phyloP scores from a whole-genome alignment of 2,797 vertebrate species.

The Crocidura indochinensis region DNA sequence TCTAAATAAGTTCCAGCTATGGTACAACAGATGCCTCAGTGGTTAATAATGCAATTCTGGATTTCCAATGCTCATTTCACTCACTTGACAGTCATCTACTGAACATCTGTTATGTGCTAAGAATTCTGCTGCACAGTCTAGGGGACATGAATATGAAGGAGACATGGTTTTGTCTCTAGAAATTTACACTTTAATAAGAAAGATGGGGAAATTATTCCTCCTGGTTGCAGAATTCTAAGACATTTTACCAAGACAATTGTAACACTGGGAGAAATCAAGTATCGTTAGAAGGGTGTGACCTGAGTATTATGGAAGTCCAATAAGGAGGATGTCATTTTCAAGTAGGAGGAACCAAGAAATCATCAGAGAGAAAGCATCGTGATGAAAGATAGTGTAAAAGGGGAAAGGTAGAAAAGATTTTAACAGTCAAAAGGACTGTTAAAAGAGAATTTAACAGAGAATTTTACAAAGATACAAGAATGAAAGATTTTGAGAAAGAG shows the following conservation, averaged over 20 bases:
- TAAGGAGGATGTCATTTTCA: background rate
- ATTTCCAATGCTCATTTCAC: slow-evolving; percentile 59
- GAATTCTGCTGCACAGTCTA: slow-evolving; percentile 42
- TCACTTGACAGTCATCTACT: slow-evolving; percentile 54
- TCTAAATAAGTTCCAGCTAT: background rate
- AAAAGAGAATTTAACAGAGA: slow-evolving; percentile 19
- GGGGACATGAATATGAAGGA: slow-evolving; percentile 50
- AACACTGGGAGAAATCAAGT: background rate
- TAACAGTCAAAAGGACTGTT: background rate
- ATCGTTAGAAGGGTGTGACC: background rate
- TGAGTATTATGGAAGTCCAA: background rate
- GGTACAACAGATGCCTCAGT: background rate
- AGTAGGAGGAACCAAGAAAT: slow-evolving; percentile 10
- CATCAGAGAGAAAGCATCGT: slow-evolving; percentile 5
- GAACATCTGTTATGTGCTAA: slow-evolving; percentile 49
- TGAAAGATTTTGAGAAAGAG: slow-evolving; percentile 26
- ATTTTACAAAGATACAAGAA: background rate
- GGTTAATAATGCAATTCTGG: slow-evolving; percentile 1
- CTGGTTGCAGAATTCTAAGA: slow-evolving; percentile 61
- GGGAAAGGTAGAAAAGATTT: slow-evolving; percentile 4
- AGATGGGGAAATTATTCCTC: slow-evolving; percentile 44
- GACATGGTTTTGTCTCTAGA: slow-evolving; percentile 47
- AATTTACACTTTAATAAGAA: slow-evolving; percentile 68
- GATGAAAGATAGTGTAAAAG: background rate
- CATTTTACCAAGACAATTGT: slow-evolving; percentile 10